Base-by-base conservation (phyloP, 92 coral and sea anemone genomes). In the Chrysogorgia sp. region DNA sequence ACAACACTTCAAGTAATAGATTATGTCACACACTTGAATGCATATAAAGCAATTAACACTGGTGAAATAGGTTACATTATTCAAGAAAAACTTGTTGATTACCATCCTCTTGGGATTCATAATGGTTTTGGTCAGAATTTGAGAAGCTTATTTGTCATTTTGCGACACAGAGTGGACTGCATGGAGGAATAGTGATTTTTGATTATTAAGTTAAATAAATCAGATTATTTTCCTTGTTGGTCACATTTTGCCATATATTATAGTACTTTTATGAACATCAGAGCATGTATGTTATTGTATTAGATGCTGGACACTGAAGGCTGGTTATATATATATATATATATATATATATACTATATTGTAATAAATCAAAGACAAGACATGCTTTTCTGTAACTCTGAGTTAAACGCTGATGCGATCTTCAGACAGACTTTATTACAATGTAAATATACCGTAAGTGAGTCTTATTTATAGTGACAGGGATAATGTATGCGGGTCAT, bases 11-110 rank as follows among this genome's bases (percentile, higher is more conserved):
- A 52, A 10, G 79, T 74, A 0, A 12, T 32, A 33, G 56, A 67
- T 34, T 71, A 80, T 80, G 79, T 70, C 57, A 23, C 12, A 10
- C 63, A 56, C 24, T 56, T 56, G 24, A 56, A 56, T 56, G 63
- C 63, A 56, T 56, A 56, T 23, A 21, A 56, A 56, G 63, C 21
- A 56, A 10, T 8, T 8, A 8, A 56, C 21, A 10, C 63, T 7
- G 21, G 21, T 21, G 21, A 7, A 23, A 8, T 56, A 8, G 7
- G 14, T 23, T 56, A 56, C 21, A 23, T 56, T 23, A 56, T 10
- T 7, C 63, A 56, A 23, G 12, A 56, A 14, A 23, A 56, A 8
- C 50, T 43, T 43, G 50, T 43, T 43, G 50, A 43, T 43, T 7
- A 21, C 9, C 34, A 63, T 28, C 70, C 70, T 31, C 43, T 63